Percentiles rank a stretch among this genome's conserved stretches.
phyloP scores from a whole-genome alignment of 1,140 invertebrate species.

The Diprion similis region DNA sequence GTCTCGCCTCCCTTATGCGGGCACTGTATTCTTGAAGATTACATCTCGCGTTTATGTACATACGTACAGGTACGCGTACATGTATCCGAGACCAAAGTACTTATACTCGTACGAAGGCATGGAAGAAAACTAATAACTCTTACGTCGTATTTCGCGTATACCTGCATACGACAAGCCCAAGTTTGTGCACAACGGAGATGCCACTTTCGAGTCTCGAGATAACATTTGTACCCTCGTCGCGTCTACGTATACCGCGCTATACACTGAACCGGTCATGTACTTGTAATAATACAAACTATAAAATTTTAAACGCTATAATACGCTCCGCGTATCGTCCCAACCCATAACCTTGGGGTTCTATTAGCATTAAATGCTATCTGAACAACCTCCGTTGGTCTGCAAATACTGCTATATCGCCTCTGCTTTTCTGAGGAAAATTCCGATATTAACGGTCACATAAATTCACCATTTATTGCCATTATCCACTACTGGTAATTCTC shows the following conservation, averaged over 20 bases:
- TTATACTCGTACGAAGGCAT: background rate
- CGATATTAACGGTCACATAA: background rate
- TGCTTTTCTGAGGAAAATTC: background rate
- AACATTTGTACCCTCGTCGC: background rate
- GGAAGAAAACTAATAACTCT: background rate
- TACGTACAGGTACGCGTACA: too few species aligned
- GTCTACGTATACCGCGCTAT: background rate
- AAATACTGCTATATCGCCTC: background rate
- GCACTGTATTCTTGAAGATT: too few species aligned
- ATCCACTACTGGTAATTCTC: background rate
- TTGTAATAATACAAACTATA: background rate
- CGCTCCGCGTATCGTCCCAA: background rate
- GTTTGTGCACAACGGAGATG: background rate
- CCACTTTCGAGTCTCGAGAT: background rate
- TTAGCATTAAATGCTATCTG: constrained; percentile 2
- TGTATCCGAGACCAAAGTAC: background rate
- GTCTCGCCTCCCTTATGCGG: too few species aligned
- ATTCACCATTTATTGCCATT: background rate
- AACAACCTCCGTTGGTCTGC: background rate
- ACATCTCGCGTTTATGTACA: background rate
- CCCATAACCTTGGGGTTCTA: background rate
- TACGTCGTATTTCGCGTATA: background rate
- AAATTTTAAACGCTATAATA: background rate
- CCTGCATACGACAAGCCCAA: background rate
- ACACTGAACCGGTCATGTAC: background rate